These are phyloP conservation scores for Penaeus indicus DNA, from an alignment of 1,140 invertebrate species.

Conservation along the genomic window DNA sequence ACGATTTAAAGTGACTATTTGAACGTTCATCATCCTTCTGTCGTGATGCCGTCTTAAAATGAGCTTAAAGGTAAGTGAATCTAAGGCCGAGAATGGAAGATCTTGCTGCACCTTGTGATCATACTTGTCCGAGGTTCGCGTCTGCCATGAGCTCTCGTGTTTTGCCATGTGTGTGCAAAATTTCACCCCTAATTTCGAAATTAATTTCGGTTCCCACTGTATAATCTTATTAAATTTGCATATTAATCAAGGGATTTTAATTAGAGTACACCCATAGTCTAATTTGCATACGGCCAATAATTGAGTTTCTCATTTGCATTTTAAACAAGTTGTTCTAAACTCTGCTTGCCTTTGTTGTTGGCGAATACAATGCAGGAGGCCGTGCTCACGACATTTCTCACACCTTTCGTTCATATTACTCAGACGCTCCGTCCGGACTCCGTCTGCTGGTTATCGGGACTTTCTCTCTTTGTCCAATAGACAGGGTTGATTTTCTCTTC, in stretches of 20 bases:
- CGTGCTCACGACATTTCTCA: conserved; percentile 58
- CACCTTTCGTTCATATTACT: conserved; percentile 60
- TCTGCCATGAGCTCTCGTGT: conserved; percentile 56
- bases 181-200: conserved; percentile 67
- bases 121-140: conserved; percentile 26
- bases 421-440: conserved; percentile 24
- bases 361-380: conserved; percentile 62
- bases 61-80: neutral
- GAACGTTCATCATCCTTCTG: neutral
- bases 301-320: conserved; percentile 67
- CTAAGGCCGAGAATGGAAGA: conserved; percentile 28
- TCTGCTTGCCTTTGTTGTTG: conserved; percentile 65
- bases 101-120: conserved; percentile 36
- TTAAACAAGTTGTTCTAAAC: conserved; percentile 67
- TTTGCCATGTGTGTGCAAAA: conserved; percentile 62
- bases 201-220: conserved; percentile 67
- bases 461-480: too few species aligned
- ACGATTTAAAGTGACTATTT: neutral
- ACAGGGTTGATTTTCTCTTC: neutral
- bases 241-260: conserved; percentile 67
- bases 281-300: conserved; percentile 67
- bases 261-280: conserved; percentile 67
- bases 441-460: neutral
- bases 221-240: conserved; percentile 68
- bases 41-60: conserved; percentile 9